phyloP scores from a whole-genome alignment of 2,113 vertebrate genomes.

The Todiramphus saurophagus region DNA sequence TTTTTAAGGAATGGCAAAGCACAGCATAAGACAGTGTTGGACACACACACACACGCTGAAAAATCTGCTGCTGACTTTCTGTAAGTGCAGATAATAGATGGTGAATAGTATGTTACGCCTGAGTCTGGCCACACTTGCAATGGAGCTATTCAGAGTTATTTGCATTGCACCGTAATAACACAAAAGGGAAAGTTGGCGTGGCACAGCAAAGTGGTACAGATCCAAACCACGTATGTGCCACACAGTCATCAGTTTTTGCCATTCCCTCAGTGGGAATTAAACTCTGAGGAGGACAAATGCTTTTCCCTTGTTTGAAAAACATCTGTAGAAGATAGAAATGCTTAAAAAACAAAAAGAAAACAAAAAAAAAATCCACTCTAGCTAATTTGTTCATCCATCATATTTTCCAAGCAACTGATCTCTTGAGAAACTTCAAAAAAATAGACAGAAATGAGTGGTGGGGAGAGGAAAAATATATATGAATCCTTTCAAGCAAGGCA shows the following conservation, averaged over 20 bases:
- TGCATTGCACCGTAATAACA: neutral
- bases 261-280: neutral
- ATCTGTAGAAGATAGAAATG: neutral
- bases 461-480: slow-evolving; percentile 20
- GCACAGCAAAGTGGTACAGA: neutral
- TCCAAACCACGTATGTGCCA: neutral
- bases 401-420: slow-evolving; percentile 37
- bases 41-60: neutral
- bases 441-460: slow-evolving; percentile 5
- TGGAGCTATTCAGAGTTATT: neutral
- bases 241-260: neutral
- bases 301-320: neutral
- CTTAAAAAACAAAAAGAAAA: neutral
- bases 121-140: rapidly evolving
- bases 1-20: neutral
- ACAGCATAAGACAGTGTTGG: neutral
- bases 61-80: neutral
- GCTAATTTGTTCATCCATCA: slow-evolving; percentile 17
- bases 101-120: neutral
- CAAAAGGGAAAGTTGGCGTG: neutral
- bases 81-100: neutral
- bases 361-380: neutral
- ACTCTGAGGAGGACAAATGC: neutral
- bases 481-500: neutral
- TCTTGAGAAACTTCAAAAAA: slow-evolving; percentile 14